Evolutionary conservation across 2,888 invertebrate genomes (phyloP).

Genomic region (Eupithecia inturbata): DNA sequence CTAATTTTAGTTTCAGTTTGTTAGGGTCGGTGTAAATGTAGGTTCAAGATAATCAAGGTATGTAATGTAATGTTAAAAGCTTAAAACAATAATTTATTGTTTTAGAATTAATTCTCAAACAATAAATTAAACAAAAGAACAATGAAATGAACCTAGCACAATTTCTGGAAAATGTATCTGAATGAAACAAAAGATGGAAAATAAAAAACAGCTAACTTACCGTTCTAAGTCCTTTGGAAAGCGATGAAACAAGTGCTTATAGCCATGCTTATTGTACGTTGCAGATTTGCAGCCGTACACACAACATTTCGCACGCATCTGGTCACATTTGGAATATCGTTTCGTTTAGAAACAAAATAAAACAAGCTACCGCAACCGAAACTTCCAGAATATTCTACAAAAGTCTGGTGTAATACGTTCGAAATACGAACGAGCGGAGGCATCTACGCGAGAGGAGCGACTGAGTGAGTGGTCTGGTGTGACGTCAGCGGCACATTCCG

Average conservation of each 20-base stretch:
- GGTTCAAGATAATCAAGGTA: neutral
- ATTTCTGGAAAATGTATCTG: no score
- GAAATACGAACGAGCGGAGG: neutral
- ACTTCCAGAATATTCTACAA: neutral
- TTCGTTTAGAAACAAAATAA: neutral
- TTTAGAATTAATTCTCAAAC: neutral
- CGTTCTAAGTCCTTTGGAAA: conserved; percentile 17
- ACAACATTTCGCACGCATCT: conserved; percentile 20
- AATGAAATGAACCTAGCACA: no score
- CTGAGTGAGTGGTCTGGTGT: conserved; percentile 14
- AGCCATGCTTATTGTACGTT: conserved; percentile 19
- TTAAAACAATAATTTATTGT: neutral
- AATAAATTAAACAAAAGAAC: neutral
- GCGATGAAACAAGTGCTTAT: conserved; percentile 7
- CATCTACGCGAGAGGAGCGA: conserved; percentile 13
- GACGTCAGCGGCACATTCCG: conserved; percentile 19
- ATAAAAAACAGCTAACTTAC: conserved; percentile 10
- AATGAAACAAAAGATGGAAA: neutral
- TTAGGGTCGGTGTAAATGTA: neutral
- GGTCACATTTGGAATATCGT: conserved; percentile 9
- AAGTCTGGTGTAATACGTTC: neutral
- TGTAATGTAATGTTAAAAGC: no score
- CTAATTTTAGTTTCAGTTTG: no score
- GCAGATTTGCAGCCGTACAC: conserved; percentile 24
- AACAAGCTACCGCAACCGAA: neutral